Percentiles rank a stretch among this genome's conserved stretches.
Conservation (phyloP, 37 sponge, comb jelly and placozoan species). For the Mnemiopsis leidyi region DNA sequence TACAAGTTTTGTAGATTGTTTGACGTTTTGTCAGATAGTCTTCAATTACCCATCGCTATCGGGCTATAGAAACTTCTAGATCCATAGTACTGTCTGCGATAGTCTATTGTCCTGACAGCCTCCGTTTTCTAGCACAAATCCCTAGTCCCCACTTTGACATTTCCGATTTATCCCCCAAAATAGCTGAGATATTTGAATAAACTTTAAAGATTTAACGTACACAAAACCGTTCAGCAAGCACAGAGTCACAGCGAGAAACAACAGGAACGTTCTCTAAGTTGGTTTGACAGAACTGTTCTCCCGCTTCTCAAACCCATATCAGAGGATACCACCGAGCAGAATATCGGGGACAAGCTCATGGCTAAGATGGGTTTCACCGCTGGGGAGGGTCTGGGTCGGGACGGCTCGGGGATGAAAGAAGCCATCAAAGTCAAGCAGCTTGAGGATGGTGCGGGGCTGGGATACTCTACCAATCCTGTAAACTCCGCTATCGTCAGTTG, state of each 20-base stretch:
- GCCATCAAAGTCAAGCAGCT: slow-evolving; percentile 45
- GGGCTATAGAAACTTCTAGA: slow-evolving; percentile 46
- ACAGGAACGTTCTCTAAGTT: background rate
- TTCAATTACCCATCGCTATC: background rate
- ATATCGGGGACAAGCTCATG: slow-evolving; percentile 23
- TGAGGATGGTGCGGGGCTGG: slow-evolving; percentile 15
- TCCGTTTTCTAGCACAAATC: slow-evolving; percentile 66
- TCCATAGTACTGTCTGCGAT: slow-evolving; percentile 62
- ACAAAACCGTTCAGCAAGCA: background rate
- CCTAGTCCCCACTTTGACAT: background rate
- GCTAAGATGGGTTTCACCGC: slow-evolving; percentile 53
- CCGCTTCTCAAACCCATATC: background rate
- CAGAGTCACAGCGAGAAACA: slow-evolving; percentile 35
- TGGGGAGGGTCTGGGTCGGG: slow-evolving; percentile 39
- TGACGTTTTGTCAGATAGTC: slow-evolving; percentile 36
- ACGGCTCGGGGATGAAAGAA: slow-evolving; percentile 24
- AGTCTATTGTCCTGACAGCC: slow-evolving; percentile 58
- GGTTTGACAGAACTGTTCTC: slow-evolving; percentile 30
- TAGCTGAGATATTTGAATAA: background rate
- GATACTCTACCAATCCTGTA: background rate
- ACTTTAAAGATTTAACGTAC: background rate
- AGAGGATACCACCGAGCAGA: background rate
- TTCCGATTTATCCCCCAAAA: background rate
- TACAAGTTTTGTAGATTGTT: background rate
- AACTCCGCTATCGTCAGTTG: slow-evolving; percentile 27